phyloP scores from a whole-genome alignment of 2,888 invertebrate genomes.

The Limnephilus rhombicus region DNA sequence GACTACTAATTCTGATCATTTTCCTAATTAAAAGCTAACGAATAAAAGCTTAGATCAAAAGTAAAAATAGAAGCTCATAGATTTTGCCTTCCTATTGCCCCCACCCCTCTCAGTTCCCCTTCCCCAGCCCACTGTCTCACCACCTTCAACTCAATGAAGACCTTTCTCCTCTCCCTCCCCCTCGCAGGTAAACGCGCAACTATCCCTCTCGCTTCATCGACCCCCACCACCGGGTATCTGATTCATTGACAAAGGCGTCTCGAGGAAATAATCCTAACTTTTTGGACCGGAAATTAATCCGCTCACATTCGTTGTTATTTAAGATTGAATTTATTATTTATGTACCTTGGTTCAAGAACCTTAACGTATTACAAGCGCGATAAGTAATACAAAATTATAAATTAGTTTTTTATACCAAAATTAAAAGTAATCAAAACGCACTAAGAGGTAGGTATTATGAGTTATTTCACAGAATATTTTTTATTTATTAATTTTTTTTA shows the following conservation, averaged over 20 bases:
- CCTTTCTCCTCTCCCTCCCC: constrained; percentile 11
- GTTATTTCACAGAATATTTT: too few species aligned
- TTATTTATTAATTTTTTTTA: too few species aligned
- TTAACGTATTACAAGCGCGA: too few species aligned
- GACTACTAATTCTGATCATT: neutral
- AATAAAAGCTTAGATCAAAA: constrained; percentile 54
- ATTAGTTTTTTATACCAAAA: too few species aligned
- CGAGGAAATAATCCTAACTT: neutral
- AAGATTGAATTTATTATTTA: too few species aligned
- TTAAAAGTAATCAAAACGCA: too few species aligned
- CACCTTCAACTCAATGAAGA: constrained; percentile 43
- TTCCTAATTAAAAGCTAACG: neutral
- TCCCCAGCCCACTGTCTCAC: constrained; percentile 55
- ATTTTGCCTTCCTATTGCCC: constrained; percentile 65
- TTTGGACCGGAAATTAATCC: neutral
- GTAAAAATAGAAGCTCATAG: constrained; percentile 62
- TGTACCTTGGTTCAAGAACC: too few species aligned
- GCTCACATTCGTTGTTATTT: too few species aligned
- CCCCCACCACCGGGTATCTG: neutral
- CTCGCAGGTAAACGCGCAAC: neutral
- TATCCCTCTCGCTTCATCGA: neutral
- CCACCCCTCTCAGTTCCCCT: constrained; percentile 53
- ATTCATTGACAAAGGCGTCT: constrained; percentile 32
- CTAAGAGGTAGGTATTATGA: too few species aligned
- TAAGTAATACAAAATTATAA: too few species aligned